Evolutionary conservation across 1,140 invertebrate genomes (phyloP).

Genomic region (Trypoxylus dichotomus): DNA sequence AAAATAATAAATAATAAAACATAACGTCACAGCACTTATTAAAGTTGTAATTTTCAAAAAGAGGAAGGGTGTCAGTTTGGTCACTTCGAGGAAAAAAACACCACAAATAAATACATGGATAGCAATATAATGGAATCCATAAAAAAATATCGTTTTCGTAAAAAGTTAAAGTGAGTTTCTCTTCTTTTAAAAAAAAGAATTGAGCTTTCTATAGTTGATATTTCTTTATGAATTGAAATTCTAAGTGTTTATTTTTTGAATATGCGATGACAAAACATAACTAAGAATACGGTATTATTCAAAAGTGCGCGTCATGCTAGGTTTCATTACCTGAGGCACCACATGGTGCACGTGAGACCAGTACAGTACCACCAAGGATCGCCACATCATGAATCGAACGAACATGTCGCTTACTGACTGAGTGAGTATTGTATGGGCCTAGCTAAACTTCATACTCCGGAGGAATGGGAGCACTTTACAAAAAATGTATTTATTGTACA

Average conservation of each 20-base stretch:
- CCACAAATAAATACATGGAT: not conserved
- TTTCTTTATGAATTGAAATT: not conserved
- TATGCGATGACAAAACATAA: conserved; percentile 14
- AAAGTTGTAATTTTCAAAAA: too few relatives aligned
- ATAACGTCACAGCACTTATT: not conserved
- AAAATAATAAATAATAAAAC: not conserved
- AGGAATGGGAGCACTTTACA: conserved; percentile 48
- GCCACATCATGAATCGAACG: conserved; percentile 39
- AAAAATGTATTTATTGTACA: conserved; percentile 46
- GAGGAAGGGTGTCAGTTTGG: too few relatives aligned
- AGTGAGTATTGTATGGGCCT: conserved; percentile 42
- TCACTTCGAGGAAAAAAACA: not conserved
- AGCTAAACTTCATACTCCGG: conserved; percentile 46
- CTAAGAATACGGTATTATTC: conserved; percentile 36
- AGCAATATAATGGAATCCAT: not conserved
- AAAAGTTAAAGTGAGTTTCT: not conserved
- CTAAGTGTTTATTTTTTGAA: not conserved
- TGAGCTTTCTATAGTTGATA: not conserved
- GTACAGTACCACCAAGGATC: conserved; percentile 43
- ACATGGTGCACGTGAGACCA: conserved; percentile 42
- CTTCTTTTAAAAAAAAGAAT: too few relatives aligned
- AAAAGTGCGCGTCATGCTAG: conserved; percentile 47
- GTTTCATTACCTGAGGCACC: conserved; percentile 47
- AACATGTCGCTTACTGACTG: conserved; percentile 35
- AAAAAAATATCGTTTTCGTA: not conserved